A percentile compares a stretch with the other conserved stretches of the same genome.
phyloP scores from a whole-genome alignment of 2,797 vertebrate genomes.

The Gadopsis marmoratus region DNA sequence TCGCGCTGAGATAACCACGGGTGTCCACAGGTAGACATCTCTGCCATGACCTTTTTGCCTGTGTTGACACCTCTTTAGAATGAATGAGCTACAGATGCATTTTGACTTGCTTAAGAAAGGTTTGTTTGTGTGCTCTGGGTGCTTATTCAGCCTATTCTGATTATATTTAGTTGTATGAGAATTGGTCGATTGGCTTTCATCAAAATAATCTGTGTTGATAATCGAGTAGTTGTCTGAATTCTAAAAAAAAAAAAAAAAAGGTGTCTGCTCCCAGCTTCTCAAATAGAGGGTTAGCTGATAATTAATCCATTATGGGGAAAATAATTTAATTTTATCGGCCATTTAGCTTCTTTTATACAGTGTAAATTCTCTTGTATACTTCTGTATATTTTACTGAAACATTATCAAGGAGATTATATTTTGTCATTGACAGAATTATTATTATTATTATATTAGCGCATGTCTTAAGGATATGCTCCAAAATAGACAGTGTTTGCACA shows the following conservation, averaged over 20 bases:
- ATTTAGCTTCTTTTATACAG: too few relatives aligned
- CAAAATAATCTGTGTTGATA: neutral
- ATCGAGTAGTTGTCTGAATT: neutral
- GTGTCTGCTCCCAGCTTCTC: neutral
- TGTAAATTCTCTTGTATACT: too few relatives aligned
- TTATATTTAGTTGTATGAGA: neutral
- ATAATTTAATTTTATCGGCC: too few relatives aligned
- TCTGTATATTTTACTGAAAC: too few relatives aligned
- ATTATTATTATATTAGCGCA: neutral
- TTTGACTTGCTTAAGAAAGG: slow-evolving; percentile 2
- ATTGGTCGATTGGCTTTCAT: neutral
- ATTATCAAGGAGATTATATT: too few relatives aligned
- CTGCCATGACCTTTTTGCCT: slow-evolving; percentile 16
- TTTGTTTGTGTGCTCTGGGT: neutral
- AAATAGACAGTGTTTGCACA: neutral
- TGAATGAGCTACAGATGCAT: neutral
- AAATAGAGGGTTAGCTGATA: neutral
- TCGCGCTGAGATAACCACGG: slow-evolving; percentile 25
- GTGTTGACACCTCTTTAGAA: neutral
- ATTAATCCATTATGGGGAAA: too few relatives aligned
- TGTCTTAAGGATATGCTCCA: neutral
- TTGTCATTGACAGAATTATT: neutral
- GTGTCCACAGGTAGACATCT: slow-evolving; percentile 9
- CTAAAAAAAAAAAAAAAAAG: too few relatives aligned
- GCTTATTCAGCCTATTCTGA: neutral